These are phyloP conservation scores for Nomada fucata DNA, from an alignment of 2,888 invertebrate genomes.

Conservation along the genomic window DNA sequence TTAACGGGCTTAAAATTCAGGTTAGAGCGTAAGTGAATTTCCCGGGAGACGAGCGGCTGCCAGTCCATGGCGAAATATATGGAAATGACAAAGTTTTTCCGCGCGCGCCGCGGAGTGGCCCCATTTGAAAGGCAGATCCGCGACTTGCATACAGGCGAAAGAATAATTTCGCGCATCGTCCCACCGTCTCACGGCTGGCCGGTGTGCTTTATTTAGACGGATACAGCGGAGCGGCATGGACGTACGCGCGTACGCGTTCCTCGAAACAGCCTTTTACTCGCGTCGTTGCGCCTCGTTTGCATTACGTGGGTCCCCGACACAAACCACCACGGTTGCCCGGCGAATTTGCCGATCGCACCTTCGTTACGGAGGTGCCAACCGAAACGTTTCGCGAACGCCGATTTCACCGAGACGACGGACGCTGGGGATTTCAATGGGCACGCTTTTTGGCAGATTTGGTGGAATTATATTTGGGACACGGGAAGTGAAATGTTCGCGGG, in stretches of 20 bases:
- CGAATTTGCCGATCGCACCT: conserved; percentile 1
- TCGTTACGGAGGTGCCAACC: neutral
- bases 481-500: too few species aligned
- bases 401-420: too few species aligned
- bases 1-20: conserved; percentile 65
- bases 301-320: neutral
- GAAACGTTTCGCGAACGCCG: neutral
- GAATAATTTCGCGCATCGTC: conserved; percentile 67
- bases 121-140: conserved; percentile 74
- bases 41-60: conserved; percentile 53
- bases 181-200: conserved; percentile 15
- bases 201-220: conserved; percentile 42
- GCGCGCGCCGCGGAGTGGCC: conserved; percentile 41
- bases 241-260: neutral
- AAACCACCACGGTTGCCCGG: neutral
- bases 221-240: neutral
- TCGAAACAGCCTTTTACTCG: conserved; percentile 31
- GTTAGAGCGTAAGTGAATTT: conserved; percentile 66
- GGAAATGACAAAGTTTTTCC: conserved; percentile 71
- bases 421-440: too few species aligned
- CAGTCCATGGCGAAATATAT: conserved; percentile 62
- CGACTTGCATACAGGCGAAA: conserved; percentile 61
- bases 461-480: too few species aligned
- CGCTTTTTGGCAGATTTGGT: too few species aligned
- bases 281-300: conserved; percentile 5